phyloP scores from a whole-genome alignment of 30 jellyfish, hydroid and myxozoan species.

The Hydractinia echinata region DNA sequence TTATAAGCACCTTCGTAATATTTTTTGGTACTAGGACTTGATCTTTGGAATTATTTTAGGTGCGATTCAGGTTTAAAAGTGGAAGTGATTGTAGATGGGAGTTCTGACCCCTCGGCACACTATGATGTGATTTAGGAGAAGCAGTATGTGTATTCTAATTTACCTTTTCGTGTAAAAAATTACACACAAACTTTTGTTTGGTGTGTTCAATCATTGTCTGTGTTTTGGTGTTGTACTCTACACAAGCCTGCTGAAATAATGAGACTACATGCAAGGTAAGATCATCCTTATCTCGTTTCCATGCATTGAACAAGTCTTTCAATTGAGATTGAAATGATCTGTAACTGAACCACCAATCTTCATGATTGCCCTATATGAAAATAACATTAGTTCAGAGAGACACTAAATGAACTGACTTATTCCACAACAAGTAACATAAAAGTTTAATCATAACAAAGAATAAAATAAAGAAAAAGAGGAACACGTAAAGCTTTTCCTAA shows the following conservation, averaged over 20 bases:
- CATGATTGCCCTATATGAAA: constrained; percentile 41
- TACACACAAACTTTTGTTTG: constrained; percentile 52
- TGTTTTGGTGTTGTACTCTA: constrained; percentile 36
- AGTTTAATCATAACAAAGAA: neutral
- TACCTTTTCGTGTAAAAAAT: constrained; percentile 62
- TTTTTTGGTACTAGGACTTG: no score
- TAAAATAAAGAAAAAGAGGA: no score
- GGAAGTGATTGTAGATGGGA: no score
- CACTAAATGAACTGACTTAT: no score
- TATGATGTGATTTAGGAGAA: neutral
- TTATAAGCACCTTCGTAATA: no score
- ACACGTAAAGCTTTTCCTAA: no score
- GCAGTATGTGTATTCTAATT: neutral
- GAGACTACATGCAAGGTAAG: constrained; percentile 43
- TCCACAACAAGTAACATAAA: no score
- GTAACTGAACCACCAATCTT: constrained; percentile 62
- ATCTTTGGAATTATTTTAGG: no score
- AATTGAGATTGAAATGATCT: constrained; percentile 57
- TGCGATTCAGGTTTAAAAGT: no score
- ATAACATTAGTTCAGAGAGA: neutral
- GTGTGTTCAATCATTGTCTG: constrained; percentile 37
- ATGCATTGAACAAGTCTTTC: constrained; percentile 54
- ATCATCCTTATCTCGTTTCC: constrained; percentile 77
- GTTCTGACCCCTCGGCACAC: no score
- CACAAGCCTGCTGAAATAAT: constrained; percentile 47